A percentile compares a stretch with the other conserved stretches of the same genome.
Conservation (phyloP, 2,797 vertebrate genomes). For the Mus spretus region DNA sequence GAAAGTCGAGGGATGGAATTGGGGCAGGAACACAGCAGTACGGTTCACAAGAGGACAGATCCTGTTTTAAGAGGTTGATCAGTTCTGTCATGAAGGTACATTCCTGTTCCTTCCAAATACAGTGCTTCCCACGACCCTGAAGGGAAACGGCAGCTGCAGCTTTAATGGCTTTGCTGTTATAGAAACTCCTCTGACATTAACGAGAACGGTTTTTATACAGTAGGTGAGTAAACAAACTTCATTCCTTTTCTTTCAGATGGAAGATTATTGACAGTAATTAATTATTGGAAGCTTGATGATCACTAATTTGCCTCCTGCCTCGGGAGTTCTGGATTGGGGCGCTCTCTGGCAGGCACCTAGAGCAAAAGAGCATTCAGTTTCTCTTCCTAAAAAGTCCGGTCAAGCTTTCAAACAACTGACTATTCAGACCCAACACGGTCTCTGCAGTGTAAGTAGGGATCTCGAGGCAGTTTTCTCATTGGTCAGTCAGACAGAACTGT, state of each 20-base stretch:
- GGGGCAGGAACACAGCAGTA: background rate
- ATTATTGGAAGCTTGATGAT: conserved; percentile 27
- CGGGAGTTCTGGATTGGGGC: conserved; percentile 29
- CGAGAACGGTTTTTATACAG: background rate
- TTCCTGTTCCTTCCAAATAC: conserved; percentile 17
- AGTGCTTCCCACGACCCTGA: background rate
- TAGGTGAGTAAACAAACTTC: background rate
- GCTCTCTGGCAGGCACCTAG: background rate
- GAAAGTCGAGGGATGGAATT: background rate
- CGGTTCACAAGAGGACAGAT: conserved; percentile 12
- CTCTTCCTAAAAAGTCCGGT: conserved; percentile 45
- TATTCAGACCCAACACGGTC: background rate
- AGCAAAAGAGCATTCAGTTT: conserved; percentile 31
- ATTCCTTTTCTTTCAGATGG: conserved; percentile 20
- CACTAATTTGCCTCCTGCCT: background rate
- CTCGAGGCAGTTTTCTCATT: background rate
- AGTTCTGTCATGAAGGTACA: background rate
- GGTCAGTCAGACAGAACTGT: conserved; percentile 23
- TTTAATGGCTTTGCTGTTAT: conserved; percentile 48
- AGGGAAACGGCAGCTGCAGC: background rate
- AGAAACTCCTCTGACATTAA: conserved; percentile 18
- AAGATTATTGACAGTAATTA: conserved; percentile 47
- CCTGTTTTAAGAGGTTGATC: background rate
- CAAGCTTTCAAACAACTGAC: conserved; percentile 14
- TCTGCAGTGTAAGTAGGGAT: conserved; percentile 42